Evolutionary conservation across 2,888 invertebrate genomes (phyloP).

Genomic region (Strigamia transsilvanica): DNA sequence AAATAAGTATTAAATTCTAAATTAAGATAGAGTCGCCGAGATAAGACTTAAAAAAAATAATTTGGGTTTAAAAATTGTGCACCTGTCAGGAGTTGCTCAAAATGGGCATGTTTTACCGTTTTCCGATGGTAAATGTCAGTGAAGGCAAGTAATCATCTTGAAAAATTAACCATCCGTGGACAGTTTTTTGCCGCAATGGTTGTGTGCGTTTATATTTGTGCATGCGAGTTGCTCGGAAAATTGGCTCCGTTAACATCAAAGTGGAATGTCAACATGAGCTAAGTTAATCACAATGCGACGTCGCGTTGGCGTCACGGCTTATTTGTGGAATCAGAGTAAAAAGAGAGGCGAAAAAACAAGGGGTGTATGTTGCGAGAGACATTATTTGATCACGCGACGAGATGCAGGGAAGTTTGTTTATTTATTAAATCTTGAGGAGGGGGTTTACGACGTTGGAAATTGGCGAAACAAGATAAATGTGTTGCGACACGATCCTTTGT

Average conservation of each 20-base stretch:
- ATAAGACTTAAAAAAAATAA: too few relatives aligned
- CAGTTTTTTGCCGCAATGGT: slow-evolving; percentile 14
- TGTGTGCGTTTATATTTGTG: slow-evolving; percentile 30
- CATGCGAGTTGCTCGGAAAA: slow-evolving; percentile 33
- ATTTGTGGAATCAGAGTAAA: slow-evolving; percentile 24
- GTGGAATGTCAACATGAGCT: slow-evolving; percentile 48
- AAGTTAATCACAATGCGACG: slow-evolving; percentile 39
- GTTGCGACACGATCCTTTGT: slow-evolving; percentile 21
- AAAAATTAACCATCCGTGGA: slow-evolving; percentile 44
- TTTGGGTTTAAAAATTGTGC: background rate
- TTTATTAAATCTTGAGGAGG: slow-evolving; percentile 11
- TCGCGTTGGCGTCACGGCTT: slow-evolving; percentile 31
- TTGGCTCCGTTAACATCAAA: slow-evolving; percentile 48
- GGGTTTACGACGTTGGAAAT: slow-evolving; percentile 24
- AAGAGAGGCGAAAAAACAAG: background rate
- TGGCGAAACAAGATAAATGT: slow-evolving; percentile 16
- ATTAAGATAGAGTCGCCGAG: too few relatives aligned
- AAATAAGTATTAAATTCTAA: too few relatives aligned
- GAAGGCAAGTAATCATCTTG: slow-evolving; percentile 25
- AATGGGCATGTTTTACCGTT: slow-evolving; percentile 3
- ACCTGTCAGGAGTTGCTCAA: background rate
- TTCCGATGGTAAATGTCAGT: slow-evolving; percentile 29
- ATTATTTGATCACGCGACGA: slow-evolving; percentile 26
- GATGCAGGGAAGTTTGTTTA: slow-evolving; percentile 17
- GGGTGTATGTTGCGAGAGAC: background rate